Evolutionary conservation across 1,140 invertebrate genomes (phyloP).

Genomic region (Drosophila truncata): DNA sequence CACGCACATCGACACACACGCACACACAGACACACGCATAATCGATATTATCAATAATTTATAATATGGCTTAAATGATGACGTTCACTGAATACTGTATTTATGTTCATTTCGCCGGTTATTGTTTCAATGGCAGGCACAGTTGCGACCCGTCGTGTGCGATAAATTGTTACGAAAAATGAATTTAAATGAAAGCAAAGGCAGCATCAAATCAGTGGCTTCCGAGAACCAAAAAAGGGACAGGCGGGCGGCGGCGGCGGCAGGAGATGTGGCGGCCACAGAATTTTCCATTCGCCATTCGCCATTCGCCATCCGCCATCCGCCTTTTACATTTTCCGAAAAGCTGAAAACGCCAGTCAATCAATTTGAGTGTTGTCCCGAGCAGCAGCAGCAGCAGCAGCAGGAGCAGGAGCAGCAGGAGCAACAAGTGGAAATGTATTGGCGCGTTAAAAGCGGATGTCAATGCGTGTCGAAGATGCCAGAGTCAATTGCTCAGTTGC

Average conservation of each 20-base stretch:
- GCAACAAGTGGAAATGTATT: conserved; percentile 60
- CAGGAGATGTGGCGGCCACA: background rate
- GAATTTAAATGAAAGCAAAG: conserved; percentile 62
- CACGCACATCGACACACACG: conserved; percentile 5
- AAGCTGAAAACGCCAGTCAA: conserved; percentile 57
- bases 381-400: conserved; percentile 18
- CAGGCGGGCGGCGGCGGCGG: background rate
- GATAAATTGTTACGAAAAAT: conserved; percentile 68
- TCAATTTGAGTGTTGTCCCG: conserved; percentile 69
- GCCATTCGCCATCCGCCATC: conserved; percentile 2
- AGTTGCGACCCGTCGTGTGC: conserved; percentile 30
- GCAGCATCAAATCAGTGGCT: conserved; percentile 58
- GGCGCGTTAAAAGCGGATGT: conserved; percentile 65
- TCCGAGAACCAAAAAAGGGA: conserved; percentile 12
- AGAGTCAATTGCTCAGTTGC: conserved; percentile 16
- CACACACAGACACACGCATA: conserved; percentile 3
- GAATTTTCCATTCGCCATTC: conserved; percentile 18
- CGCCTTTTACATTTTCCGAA: conserved; percentile 24
- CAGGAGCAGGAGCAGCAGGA: conserved; percentile 9
- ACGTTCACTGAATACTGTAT: conserved; percentile 52
- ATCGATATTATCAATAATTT: conserved; percentile 59
- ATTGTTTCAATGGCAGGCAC: conserved; percentile 22
- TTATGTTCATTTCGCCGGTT: conserved; percentile 38
- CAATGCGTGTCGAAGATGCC: conserved; percentile 52
- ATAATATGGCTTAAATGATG: conserved; percentile 54